Evolutionary conservation across 2,797 vertebrate species (phyloP).

Genomic region (Momotus momota): DNA sequence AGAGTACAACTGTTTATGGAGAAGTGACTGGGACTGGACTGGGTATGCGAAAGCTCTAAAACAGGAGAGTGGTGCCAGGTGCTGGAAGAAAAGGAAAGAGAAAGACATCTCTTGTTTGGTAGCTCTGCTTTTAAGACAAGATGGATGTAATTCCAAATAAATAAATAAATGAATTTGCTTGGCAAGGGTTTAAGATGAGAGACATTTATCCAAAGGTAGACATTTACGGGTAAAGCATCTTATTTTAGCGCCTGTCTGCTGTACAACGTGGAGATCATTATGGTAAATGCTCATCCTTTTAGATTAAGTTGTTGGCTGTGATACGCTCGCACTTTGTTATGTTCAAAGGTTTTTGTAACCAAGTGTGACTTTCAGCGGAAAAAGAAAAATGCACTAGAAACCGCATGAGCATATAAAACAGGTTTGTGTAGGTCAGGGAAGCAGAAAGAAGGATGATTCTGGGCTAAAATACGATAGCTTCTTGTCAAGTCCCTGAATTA

Average conservation of each 20-base stretch:
- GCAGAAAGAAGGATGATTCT: background rate
- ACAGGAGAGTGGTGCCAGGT: background rate
- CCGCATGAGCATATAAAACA: background rate
- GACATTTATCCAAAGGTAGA: background rate
- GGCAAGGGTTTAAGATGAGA: background rate
- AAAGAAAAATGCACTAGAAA: constrained; percentile 13
- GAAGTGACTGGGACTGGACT: background rate
- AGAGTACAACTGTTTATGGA: background rate
- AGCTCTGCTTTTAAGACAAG: background rate
- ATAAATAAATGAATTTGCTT: background rate
- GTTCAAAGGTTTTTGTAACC: background rate
- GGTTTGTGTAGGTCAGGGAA: background rate
- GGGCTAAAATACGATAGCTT: background rate
- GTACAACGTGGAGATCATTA: background rate
- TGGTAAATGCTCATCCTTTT: background rate
- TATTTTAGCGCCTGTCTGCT: background rate
- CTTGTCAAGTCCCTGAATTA: background rate
- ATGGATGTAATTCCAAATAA: background rate
- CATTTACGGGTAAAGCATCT: background rate
- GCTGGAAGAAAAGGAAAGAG: background rate
- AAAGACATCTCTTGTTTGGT: background rate
- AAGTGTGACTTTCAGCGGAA: background rate
- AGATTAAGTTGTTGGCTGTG: background rate
- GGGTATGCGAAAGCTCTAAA: background rate
- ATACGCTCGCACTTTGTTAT: background rate